A percentile compares a stretch with the other conserved stretches of the same genome.
Conservation (phyloP, 2,888 invertebrate genomes). For the Lacanobia oleracea region DNA sequence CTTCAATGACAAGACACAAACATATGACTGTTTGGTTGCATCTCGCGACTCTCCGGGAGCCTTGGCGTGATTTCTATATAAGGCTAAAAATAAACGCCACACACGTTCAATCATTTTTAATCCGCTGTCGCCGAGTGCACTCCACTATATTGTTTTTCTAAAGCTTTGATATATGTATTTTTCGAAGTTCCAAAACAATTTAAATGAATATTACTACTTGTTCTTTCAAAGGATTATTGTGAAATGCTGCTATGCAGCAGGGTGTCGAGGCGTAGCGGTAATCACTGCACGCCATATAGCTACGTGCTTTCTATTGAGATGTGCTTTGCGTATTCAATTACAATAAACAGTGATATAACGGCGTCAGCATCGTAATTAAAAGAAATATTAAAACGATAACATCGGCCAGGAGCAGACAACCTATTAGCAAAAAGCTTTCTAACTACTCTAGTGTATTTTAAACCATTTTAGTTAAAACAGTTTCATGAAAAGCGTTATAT, state of each 20-base stretch:
- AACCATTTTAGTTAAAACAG: conserved; percentile 18
- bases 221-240: conserved; percentile 68
- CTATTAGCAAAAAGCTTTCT: conserved; percentile 37
- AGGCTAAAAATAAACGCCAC: conserved; percentile 73
- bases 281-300: conserved; percentile 65
- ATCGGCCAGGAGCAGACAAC: conserved; percentile 10
- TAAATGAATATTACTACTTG: conserved; percentile 15
- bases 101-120: conserved; percentile 72
- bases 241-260: conserved; percentile 51
- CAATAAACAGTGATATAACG: conserved; percentile 40
- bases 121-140: conserved; percentile 57
- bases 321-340: conserved; percentile 69
- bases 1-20: conserved; percentile 68
- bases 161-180: background rate
- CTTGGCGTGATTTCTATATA: conserved; percentile 80
- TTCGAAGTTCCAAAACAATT: background rate
- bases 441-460: conserved; percentile 15
- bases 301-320: conserved; percentile 74
- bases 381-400: conserved; percentile 22
- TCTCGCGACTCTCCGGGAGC: conserved; percentile 71
- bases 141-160: conserved; percentile 3
- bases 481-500: conserved; percentile 14
- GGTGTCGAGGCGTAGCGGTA: conserved; percentile 64
- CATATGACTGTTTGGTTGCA: conserved; percentile 71
- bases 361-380: conserved; percentile 30